Conservation (phyloP, 2,888 invertebrate genomes). For the Pachycephus smyrnensis region DNA sequence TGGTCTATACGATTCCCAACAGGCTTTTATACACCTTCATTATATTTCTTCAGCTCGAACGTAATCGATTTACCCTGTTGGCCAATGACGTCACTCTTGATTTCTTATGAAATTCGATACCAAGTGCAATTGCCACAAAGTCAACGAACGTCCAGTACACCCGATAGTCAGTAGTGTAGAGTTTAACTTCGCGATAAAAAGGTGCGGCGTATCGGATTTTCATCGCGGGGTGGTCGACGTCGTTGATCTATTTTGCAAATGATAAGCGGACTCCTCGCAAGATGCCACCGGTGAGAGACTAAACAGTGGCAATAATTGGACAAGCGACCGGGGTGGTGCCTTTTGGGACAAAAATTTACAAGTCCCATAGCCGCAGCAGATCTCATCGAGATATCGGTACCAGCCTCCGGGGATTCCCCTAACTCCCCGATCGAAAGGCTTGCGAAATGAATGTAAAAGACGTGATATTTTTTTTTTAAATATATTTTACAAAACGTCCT, state of each 20-base stretch:
- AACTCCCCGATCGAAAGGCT: neutral
- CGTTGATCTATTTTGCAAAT: neutral
- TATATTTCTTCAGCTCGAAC: neutral
- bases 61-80: neutral
- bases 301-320: neutral
- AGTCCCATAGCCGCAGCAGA: neutral
- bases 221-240: neutral
- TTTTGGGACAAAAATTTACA: neutral
- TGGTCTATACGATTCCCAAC: neutral
- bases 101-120: neutral
- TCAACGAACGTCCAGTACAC: neutral
- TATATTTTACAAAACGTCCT: conserved; percentile 67
- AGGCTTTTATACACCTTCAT: neutral
- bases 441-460: neutral
- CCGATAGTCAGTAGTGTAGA: neutral
- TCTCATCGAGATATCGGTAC: neutral
- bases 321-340: neutral
- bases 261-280: neutral
- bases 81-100: neutral
- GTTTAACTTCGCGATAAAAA: neutral
- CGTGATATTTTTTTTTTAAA: conserved; percentile 51
- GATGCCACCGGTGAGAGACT: neutral
- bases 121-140: neutral
- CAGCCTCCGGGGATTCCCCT: neutral
- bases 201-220: neutral